Base-by-base conservation (phyloP, 2,113 vertebrate genomes). In the Elephantulus edwardii region DNA sequence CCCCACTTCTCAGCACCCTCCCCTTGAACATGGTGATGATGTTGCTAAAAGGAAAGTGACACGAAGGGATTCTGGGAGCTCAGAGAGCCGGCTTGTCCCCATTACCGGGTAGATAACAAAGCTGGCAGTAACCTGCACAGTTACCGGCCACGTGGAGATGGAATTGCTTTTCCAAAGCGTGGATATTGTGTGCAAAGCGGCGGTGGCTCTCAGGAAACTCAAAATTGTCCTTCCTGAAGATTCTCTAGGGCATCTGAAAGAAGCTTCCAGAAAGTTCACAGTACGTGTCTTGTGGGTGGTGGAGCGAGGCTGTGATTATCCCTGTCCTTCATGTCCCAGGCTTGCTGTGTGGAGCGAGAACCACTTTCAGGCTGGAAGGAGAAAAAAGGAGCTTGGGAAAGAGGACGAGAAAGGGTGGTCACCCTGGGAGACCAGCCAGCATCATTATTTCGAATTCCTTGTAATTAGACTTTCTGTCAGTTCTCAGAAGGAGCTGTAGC, bases 231-330 rank as follows among this genome's bases (percentile, higher is more conserved):
- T 30, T n/a, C 46, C 68, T 1, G 19, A 89, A 87, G 38, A 38
- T 66, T 70, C 38, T 8, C 4, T 46, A 66, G 76, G n/a, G 54
- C 38, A 16, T 77, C n/a, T 14, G 14, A 81, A 48, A 38, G 68
- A 72, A 89, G 22, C 66, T 35, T 4, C 26, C 24, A 8, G 74
- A 9, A 16, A 0, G 44, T 17, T 33, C 56, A 8, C 30, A 14
- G 2, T 13, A 1, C n/a, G 1, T 17, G 1, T 10, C 58, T 6
- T 46, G 66, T 7, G 10, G 40, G 71, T 2, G 1, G 75, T 1
- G 16, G 56, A 17, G 4, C 50, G 0, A 0, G 0, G 54, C 40
- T 13, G 0, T 8, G 1, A 52, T 44, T 10, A 1, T 38, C 52
- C 38, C n/a, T 50, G 50, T 5, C 8, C 54, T 82, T 33, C 38